Evolutionary conservation across 2,797 vertebrate species (phyloP).

Genomic region (Paramormyrops hopkinsi): DNA sequence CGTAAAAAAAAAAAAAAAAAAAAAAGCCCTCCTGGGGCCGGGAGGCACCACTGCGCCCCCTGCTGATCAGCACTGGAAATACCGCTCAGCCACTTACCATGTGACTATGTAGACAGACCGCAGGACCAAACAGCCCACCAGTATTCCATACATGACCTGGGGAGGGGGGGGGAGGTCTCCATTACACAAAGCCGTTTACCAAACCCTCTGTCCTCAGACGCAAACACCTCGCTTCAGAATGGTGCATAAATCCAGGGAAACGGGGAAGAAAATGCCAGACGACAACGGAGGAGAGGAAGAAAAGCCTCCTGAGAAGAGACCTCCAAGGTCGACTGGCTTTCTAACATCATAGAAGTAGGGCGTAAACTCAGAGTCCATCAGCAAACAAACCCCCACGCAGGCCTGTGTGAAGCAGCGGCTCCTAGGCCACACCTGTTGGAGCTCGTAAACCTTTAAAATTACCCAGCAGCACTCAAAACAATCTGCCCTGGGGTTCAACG

Average conservation of each 20-base stretch:
- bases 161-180: not conserved
- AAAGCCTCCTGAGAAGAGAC: no score
- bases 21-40: no score
- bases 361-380: no score
- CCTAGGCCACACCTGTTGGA: not conserved
- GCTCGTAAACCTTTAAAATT: not conserved
- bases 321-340: no score
- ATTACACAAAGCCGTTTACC: not conserved
- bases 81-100: slow-evolving; percentile 67
- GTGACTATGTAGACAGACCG: slow-evolving; percentile 92
- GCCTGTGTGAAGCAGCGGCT: not conserved
- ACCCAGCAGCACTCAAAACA: not conserved
- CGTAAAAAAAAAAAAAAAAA: not conserved
- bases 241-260: not conserved
- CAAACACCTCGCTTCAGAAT: not conserved
- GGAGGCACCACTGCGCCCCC: not conserved
- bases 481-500: not conserved
- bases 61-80: not conserved
- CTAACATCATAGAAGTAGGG: no score
- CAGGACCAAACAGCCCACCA: slow-evolving; percentile 84
- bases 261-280: not conserved
- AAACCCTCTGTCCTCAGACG: not conserved
- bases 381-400: not conserved
- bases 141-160: slow-evolving; percentile 89
- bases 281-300: no score